Evolutionary conservation across 2,888 invertebrate genomes (phyloP), one percentile per base, ranked within the genome.

Genomic region (Cylloceria caligata): DNA sequence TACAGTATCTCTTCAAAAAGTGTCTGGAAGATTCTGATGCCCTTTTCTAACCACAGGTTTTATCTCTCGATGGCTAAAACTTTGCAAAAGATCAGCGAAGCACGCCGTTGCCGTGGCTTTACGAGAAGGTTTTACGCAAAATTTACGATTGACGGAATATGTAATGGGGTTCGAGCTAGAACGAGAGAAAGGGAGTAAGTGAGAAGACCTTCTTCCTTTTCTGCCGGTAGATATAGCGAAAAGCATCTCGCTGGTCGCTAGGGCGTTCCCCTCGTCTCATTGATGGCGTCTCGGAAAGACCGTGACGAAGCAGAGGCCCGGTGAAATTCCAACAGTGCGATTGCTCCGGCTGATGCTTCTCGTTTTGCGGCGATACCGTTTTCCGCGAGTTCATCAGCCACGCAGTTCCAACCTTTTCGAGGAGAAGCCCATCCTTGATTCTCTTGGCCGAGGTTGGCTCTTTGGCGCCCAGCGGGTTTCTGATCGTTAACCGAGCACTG

Each of bases 401-500:
- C 36, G 34, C 19, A 19, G 30, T 60, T 34, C 34, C 60, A 34
- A 36, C 36, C 60, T 60, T 16, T 9, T 60, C 16, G 16, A 19
- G 60, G 16, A 16, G 34, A 36, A 60, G 34, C 55, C 30, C 60
- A 60, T 60, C 34, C 34, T 36, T 11, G 11, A 60, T 60, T 39
- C 55, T 21, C 69, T 24, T 27, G 27, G 27, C 45, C 30, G 27
- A 24, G 45, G 24, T 45, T 24, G 45, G 19, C 3, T 24, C 42
- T 16, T 0, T 24, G 24, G 45, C 45, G 27, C 39, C 34, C 60
- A 60, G 30, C 60, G 69, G 77, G 80, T 82, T 76, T 73, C 75
- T 69, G 84, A 86, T 86, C 86, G 85, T 87, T 87, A 86, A 86
- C 39, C 39, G 19, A 71, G 69, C 39, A 21, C 77, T 62, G 13